Evolutionary conservation across 2,888 invertebrate genomes (phyloP), one percentile per base, ranked within the genome.

Genomic region (Heteromurus nitidus): DNA sequence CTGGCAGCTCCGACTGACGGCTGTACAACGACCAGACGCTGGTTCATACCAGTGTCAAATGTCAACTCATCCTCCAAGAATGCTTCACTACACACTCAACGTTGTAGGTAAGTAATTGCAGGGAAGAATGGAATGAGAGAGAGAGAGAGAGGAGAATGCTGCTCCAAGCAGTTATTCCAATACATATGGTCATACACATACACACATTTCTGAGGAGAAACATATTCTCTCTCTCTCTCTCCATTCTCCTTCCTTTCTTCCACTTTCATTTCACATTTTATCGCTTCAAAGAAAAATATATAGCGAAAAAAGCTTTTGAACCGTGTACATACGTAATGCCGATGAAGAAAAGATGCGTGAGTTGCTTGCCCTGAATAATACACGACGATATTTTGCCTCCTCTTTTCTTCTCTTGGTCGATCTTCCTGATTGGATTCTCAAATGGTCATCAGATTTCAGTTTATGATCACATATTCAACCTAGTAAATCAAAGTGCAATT

Each of bases 1-100:
- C 85, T 89, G 89, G 89, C 88, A 89, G 58, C 87, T 89, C 22
- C 88, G 88, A 85, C 88, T 89, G 69, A 87, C 87, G 58, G 87
- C 88, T 72, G 87, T 88, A 18, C 88, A 88, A 77, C 86, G 88
- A 55, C 80, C 87, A 5, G 89, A 89, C 76, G 88, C 88, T 28
- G 89, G 89, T 9, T 84, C 83, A 30, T 88, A 88, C 85, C 88
- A 88, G 79, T 88, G 88, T 80, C 88, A 88, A 85, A 86, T 88
- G 65, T 88, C 88, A 76, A 88, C 88, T 20, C 88, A 88, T 73
- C 88, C 88, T 16, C 87, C 88, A 16, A 87, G 85, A 83, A 88
- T 88, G 50, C 85, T 88, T 31, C 86, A 84, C 65, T 87, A 86
- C 69, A 80, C 75, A 36, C 86, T 88, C 62, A 87, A 83, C 60